phyloP scores from a whole-genome alignment of 2,888 invertebrate genomes.

The Phengaris arion region DNA sequence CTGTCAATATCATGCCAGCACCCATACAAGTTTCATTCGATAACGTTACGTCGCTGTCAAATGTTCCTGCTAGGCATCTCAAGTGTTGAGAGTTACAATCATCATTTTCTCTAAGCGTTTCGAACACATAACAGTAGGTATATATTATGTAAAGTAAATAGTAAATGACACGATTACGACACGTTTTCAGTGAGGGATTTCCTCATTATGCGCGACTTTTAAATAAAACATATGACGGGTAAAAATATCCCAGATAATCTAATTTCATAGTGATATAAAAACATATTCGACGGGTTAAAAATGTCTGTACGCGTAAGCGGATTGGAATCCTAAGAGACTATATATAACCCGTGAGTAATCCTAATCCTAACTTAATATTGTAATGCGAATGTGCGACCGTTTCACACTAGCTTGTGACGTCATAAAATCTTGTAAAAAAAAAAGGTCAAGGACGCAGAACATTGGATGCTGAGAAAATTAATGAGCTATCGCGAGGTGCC shows the following conservation, averaged over 20 bases:
- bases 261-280: constrained; percentile 5
- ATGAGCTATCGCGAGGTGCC: too few species aligned
- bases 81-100: too few species aligned
- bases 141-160: background rate
- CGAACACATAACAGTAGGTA: too few species aligned
- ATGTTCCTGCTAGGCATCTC: too few species aligned
- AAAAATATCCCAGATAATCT: constrained; percentile 15
- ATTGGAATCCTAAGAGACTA: background rate
- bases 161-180: background rate
- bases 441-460: too few species aligned
- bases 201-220: background rate
- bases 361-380: constrained; percentile 15
- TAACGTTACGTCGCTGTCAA: too few species aligned
- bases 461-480: too few species aligned
- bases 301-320: background rate
- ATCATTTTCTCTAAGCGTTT: too few species aligned
- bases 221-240: background rate
- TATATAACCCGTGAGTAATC: background rate
- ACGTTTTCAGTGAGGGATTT: background rate
- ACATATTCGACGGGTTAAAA: background rate
- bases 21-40: too few species aligned
- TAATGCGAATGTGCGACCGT: background rate
- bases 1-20: too few species aligned
- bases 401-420: background rate
- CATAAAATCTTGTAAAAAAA: background rate